A percentile compares a stretch with the other conserved stretches of the same genome.
phyloP scores from a whole-genome alignment of 2,888 invertebrate genomes.

The Patella ulyssiponensis region DNA sequence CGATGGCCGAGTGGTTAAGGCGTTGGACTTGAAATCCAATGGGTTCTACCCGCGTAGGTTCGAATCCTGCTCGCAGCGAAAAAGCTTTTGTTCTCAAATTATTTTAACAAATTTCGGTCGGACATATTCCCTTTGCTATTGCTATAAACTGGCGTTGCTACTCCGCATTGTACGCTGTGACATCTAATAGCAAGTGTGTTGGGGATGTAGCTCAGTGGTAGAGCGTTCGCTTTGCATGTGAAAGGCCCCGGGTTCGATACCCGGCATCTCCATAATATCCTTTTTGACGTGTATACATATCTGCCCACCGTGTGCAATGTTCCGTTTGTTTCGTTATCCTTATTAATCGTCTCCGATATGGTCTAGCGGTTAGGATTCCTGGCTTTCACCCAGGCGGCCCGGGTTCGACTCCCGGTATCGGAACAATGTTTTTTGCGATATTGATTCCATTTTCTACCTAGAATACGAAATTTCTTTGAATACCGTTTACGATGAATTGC shows the following conservation, averaged over 20 bases:
- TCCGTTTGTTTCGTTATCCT: too few relatives aligned
- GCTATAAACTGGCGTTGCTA: too few relatives aligned
- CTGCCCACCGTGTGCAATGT: too few relatives aligned
- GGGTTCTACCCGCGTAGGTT: slow-evolving; percentile 6
- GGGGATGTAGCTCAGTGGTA: slow-evolving; percentile 33
- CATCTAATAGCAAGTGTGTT: background rate
- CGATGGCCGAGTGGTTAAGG: slow-evolving; percentile 6
- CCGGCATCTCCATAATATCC: slow-evolving; percentile 23
- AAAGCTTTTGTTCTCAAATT: too few relatives aligned
- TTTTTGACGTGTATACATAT: background rate
- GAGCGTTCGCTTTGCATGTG: slow-evolving; percentile 30
- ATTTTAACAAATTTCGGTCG: too few relatives aligned
- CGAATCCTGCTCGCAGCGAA: background rate
- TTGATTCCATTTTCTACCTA: too few relatives aligned
- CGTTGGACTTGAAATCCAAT: slow-evolving; percentile 3
- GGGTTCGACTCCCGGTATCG: slow-evolving; percentile 13
- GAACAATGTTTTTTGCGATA: background rate
- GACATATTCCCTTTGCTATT: too few relatives aligned
- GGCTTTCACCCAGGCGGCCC: slow-evolving; percentile 13
- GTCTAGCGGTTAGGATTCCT: slow-evolving; percentile 11
- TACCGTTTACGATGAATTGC: too few relatives aligned
- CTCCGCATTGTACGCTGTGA: too few relatives aligned
- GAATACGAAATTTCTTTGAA: too few relatives aligned
- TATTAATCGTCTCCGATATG: background rate
- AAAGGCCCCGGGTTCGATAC: slow-evolving; percentile 31